Evolutionary conservation across 92 coral and sea anemone species (phyloP).

Genomic region (Porites lobata): DNA sequence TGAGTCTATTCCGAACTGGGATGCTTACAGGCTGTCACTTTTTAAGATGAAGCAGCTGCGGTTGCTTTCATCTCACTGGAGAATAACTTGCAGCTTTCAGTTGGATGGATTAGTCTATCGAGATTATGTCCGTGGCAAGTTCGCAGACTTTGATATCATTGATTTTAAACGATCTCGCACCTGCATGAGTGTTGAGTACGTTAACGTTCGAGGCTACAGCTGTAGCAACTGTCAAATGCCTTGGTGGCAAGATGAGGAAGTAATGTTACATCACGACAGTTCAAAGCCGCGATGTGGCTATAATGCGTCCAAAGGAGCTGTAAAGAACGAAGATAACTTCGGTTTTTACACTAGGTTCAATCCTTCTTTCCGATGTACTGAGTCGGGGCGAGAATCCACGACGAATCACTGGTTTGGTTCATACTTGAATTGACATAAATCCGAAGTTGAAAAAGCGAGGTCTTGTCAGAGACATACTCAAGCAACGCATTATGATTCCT

Average conservation of each 20-base stretch:
- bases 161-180: constrained; percentile 24
- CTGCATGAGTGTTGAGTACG: constrained; percentile 62
- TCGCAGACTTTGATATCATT: constrained; percentile 47
- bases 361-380: constrained; percentile 15
- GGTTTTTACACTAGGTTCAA: constrained; percentile 27
- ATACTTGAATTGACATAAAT: background rate
- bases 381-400: constrained; percentile 1
- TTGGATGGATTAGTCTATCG: constrained; percentile 49
- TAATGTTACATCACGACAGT: constrained; percentile 41
- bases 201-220: constrained; percentile 64
- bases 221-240: constrained; percentile 27
- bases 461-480: too few species aligned
- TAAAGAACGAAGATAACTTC: constrained; percentile 29
- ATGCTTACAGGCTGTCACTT: constrained; percentile 44
- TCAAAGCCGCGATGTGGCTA: constrained; percentile 20
- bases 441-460: background rate
- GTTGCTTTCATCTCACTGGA: constrained; percentile 64
- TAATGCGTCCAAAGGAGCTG: constrained; percentile 14
- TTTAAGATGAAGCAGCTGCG: constrained; percentile 38
- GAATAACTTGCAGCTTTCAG: constrained; percentile 66
- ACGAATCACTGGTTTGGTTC: constrained; percentile 59
- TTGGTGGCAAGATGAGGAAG: constrained; percentile 50
- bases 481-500: too few species aligned
- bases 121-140: constrained; percentile 66
- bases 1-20: constrained; percentile 62